Evolutionary conservation across 1,140 invertebrate species (phyloP), one percentile per base, ranked within the genome.

Genomic region (Myzus persicae): DNA sequence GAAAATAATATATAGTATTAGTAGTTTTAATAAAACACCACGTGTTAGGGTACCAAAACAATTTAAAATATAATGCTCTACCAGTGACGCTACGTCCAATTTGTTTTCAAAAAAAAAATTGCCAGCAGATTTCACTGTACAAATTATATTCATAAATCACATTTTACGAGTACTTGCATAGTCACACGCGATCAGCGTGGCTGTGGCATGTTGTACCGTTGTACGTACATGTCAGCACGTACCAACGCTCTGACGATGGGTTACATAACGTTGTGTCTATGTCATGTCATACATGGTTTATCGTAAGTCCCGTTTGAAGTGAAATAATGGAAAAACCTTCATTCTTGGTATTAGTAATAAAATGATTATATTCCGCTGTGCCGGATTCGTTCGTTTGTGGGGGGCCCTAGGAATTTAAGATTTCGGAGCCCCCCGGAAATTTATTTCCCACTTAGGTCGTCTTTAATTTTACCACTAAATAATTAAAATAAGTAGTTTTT

Each of bases 101-200:
- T 76, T n/a, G 31, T 67, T n/a, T 1, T n/a, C 1, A 76, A 11
- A n/a, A 76, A 76, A 18, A 11, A n/a, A 76, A 76, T n/a, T 76
- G 36, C 59, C 11, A 1, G 36, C n/a, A 76, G 59, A 76, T 76
- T 76, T 76, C 14, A 5, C 18, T n/a, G 31, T 76, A n/a, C 18
- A 76, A 76, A n/a, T 76, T 76, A 76, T 76, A n/a, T n/a, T n/a
- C 59, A 76, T 76, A 76, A 76, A 76, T 76, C 31, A 76, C n/a
- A 14, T 76, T 67, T 76, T 76, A 76, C 14, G 31, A 76, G n/a
- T 76, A 18, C n/a, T 18, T 9, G 14, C 5, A n/a, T 4, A 76
- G 31, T 76, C 14, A 67, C 59, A 67, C 59, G 26, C 31, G 59
- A 67, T 31, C 59, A 14, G 9, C 59, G 9, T 31, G 9, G 26